Evolutionary conservation across 2,113 vertebrate genomes (phyloP), one percentile per base, ranked within the genome.

Genomic region (Leucopternis melanops): DNA sequence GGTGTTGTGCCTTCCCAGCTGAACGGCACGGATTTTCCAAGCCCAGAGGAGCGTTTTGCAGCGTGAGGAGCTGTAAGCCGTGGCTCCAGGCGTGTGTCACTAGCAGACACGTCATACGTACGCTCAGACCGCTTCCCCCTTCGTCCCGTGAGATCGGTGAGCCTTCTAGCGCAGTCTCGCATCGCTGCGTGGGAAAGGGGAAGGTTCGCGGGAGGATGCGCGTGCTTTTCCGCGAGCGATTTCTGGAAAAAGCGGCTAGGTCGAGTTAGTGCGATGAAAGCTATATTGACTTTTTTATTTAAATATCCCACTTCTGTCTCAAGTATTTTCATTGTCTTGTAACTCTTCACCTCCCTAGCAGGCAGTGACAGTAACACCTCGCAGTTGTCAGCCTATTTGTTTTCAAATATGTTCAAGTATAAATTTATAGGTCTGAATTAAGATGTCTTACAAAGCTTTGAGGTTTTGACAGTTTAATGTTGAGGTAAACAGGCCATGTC

Each of bases 81-180:
- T 44, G 44, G 47, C 81, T 84, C 78, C 77, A 79, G 63, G 44
- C 23, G 1, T 29, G 36, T 92, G 80, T 87, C 61, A 45, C 25
- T 55, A 66, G 42, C 47, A 59, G 72, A 31, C 62, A 32, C 1
- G 8, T 81, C 84, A 71, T 40, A 1, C 0, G 1, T 67, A 18
- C 0, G 0, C 19, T 38, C 49, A 13, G 36, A 31, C 18, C 0
- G 0, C 42, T 61, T 61, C 27, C 14, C 26, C 9, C 23, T 45
- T 49, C 34, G 61, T 71, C 29, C n/a, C 20, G 31, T 6, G n/a
- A 49, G 40, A 13, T 3, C 11, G 16, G 16, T n/a, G 61, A 67
- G 27, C 44, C 70, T 66, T 34, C 29, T 27, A 23, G 21, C 10
- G 27, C 22, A 36, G 36, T 25, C 81, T 52, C 16, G 2, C 23